Base-by-base conservation (phyloP, 2,113 vertebrate species). In the Nothocercus julius region DNA sequence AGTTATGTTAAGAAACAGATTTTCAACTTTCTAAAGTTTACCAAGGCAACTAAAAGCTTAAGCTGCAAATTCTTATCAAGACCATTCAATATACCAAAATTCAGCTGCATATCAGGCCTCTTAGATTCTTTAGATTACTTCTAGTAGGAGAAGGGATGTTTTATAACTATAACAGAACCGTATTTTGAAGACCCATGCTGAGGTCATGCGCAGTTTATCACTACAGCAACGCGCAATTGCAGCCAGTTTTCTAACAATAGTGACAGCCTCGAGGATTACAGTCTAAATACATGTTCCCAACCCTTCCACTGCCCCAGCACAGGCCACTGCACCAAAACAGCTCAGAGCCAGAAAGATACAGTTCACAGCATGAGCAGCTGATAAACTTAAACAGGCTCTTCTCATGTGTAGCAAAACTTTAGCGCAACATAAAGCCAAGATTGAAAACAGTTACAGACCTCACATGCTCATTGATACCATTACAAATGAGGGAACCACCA, bases 201-300 rank as follows among this genome's bases (percentile, higher is more conserved):
- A 86, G 72, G 83, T 86, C 70, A 82, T 0, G 0, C 54, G 70
- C 92, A 87, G 59, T 63, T 96, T 87, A 62, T 61, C 87, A 92
- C 79, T 88, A 85, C 61, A 93, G 78, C 63, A 96, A 96, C 77
- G 42, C 5, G 51, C 68, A 63, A 92, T 3, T 73, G 59, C 75
- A 89, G 89, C 63, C 72, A 61, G 56, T 87, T 80, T 85, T 64
- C 47, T 81, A 95, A 85, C 93, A 95, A 76, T 4, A 85, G 87
- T 8, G 36, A 78, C 77, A 58, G 90, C 89, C 93, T 91, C 61
- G 32, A 93, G 92, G 83, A 89, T 92, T 87, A 83, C 2, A 22
- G 54, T 61, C 73, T 82, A 73, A 85, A 91, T 53, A 36, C n/a
- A 68, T 1, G 17, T 19, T 40, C 69, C 44, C 49, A 63, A 5